phyloP scores from a whole-genome alignment of 1,140 invertebrate species.

The Macrosteles quadrilineatus region DNA sequence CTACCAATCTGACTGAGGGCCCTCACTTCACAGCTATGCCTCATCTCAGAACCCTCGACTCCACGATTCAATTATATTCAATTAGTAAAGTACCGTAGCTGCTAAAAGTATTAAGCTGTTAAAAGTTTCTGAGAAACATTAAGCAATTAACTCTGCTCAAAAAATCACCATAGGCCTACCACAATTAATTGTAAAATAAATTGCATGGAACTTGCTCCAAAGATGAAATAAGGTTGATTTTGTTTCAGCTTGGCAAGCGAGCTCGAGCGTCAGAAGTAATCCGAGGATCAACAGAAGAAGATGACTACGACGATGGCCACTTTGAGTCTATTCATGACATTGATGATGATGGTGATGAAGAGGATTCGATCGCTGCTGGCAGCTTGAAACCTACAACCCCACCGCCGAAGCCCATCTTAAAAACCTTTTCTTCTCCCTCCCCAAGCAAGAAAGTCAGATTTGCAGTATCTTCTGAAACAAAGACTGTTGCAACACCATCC shows the following conservation, averaged over 20 bases:
- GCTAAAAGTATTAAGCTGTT: too few species aligned
- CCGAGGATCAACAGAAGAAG: conserved; percentile 47
- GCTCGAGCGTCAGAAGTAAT: neutral
- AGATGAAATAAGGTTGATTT: conserved; percentile 18
- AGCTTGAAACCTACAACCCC: conserved; percentile 3
- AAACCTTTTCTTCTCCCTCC: conserved; percentile 12
- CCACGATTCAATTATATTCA: too few species aligned
- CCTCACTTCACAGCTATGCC: too few species aligned
- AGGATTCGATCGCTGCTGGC: conserved; percentile 32
- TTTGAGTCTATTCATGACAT: conserved; percentile 56
- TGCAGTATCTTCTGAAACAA: neutral
- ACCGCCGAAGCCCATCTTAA: conserved; percentile 24
- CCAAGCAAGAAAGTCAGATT: conserved; percentile 28
- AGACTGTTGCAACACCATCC: neutral
- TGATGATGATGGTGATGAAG: conserved; percentile 51
- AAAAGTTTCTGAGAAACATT: conserved; percentile 46
- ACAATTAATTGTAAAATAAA: conserved; percentile 10
- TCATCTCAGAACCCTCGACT: too few species aligned
- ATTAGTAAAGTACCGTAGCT: too few species aligned
- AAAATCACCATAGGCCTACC: neutral
- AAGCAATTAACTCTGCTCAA: conserved; percentile 16
- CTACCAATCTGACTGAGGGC: too few species aligned
- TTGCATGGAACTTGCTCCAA: neutral
- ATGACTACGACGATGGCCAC: conserved; percentile 54
- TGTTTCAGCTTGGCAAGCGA: neutral